These are phyloP conservation scores for Motacilla tschutschensis DNA, from an alignment of 2,113 vertebrate species.

Conservation along the genomic window DNA sequence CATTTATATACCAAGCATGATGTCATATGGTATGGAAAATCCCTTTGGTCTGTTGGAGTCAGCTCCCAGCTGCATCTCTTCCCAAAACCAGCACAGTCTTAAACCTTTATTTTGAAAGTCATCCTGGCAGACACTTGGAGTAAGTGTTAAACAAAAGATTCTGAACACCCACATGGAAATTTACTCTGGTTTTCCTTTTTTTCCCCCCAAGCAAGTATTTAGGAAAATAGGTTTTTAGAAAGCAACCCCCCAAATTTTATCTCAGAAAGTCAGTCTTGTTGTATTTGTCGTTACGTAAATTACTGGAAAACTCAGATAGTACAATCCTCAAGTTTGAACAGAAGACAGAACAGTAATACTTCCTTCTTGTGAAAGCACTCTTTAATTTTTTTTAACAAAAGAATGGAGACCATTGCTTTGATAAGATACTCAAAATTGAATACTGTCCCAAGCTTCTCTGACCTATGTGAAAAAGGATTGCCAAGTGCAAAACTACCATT, in stretches of 20 bases:
- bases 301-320: not conserved
- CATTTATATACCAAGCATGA: not conserved
- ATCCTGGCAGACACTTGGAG: not conserved
- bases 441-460: not conserved
- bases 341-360: not conserved
- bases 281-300: not conserved
- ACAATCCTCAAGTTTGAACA: not conserved
- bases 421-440: not conserved
- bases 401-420: not conserved
- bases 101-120: not conserved
- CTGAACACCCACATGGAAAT: not conserved
- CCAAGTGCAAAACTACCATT: not conserved
- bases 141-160: not conserved
- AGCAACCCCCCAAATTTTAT: fast-evolving
- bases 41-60: not conserved
- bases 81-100: not conserved
- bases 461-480: not conserved
- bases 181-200: not conserved
- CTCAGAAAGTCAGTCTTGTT: not conserved
- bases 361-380: not conserved
- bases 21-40: not conserved
- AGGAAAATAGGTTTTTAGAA: not conserved
- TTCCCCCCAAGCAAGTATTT: not conserved
- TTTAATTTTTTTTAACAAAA: not conserved
- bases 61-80: not conserved